Evolutionary conservation across 2,888 invertebrate species (phyloP).

Genomic region (Pseudococcus longispinus): DNA sequence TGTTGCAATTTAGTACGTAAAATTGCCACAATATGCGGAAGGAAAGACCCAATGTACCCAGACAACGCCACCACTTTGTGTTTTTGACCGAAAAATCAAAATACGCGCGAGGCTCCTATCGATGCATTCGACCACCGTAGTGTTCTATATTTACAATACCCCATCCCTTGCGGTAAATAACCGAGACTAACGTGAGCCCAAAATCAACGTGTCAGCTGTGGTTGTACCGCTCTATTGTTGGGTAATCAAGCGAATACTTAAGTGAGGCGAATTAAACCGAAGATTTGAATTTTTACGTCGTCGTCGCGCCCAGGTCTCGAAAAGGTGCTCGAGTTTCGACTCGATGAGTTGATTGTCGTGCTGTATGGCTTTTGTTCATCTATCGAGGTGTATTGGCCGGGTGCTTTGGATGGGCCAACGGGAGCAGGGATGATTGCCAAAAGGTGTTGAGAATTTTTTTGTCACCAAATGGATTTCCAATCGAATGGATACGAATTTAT

Average conservation of each 20-base stretch:
- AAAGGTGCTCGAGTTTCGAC: conserved; percentile 6
- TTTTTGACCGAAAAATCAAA: conserved; percentile 16
- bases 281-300: conserved; percentile 4
- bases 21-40: conserved; percentile 32
- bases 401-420: background rate
- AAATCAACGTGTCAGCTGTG: background rate
- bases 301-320: background rate
- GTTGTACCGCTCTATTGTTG: background rate
- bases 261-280: conserved; percentile 26
- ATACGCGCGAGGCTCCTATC: background rate
- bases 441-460: background rate
- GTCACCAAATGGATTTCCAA: background rate
- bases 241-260: conserved; percentile 33
- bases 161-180: no score
- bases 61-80: background rate
- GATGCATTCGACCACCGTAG: background rate
- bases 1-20: conserved; percentile 37
- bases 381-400: background rate
- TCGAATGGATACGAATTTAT: background rate
- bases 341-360: background rate
- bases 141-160: background rate
- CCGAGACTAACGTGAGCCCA: background rate
- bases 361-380: background rate
- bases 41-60: conserved; percentile 6
- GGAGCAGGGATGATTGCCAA: background rate